These are phyloP conservation scores for Nomada hirtipes DNA, from an alignment of 2,888 invertebrate species.

Conservation along the genomic window DNA sequence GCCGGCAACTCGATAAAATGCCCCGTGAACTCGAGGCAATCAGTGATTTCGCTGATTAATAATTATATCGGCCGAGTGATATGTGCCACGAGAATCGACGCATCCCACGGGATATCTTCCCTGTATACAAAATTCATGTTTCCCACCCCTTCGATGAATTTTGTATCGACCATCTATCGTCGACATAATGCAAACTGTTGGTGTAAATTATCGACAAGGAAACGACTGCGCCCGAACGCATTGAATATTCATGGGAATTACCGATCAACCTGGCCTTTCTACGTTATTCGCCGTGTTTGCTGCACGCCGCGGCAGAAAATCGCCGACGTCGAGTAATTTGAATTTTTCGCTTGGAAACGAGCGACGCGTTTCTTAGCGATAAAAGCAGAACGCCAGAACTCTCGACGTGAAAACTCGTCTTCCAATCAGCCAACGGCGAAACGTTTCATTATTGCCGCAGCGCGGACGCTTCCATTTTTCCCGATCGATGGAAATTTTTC, in stretches of 20 bases:
- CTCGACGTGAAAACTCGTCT: neutral
- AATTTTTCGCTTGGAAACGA: constrained; percentile 16
- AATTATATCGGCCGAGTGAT: neutral
- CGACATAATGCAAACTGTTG: constrained; percentile 25
- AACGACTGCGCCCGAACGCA: constrained; percentile 11
- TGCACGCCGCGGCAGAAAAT: constrained; percentile 38
- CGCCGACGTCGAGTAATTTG: constrained; percentile 26
- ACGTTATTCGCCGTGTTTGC: constrained; percentile 24
- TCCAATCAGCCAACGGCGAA: constrained; percentile 1
- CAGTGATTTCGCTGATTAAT: neutral
- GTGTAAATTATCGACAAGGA: constrained; percentile 39
- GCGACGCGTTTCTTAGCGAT: neutral
- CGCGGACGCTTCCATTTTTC: neutral
- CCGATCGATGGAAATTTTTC: constrained; percentile 9
- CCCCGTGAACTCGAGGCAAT: neutral
- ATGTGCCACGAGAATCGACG: too few relatives aligned
- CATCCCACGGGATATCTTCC: too few relatives aligned
- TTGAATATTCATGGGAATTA: constrained; percentile 65
- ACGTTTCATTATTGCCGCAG: constrained; percentile 7
- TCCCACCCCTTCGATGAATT: neutral
- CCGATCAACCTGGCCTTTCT: constrained; percentile 15
- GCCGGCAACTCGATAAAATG: neutral
- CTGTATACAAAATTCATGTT: neutral
- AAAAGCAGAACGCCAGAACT: neutral
- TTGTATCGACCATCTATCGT: neutral